Conservation (phyloP, 2,113 vertebrate genomes). For the Sorex fumeus region DNA sequence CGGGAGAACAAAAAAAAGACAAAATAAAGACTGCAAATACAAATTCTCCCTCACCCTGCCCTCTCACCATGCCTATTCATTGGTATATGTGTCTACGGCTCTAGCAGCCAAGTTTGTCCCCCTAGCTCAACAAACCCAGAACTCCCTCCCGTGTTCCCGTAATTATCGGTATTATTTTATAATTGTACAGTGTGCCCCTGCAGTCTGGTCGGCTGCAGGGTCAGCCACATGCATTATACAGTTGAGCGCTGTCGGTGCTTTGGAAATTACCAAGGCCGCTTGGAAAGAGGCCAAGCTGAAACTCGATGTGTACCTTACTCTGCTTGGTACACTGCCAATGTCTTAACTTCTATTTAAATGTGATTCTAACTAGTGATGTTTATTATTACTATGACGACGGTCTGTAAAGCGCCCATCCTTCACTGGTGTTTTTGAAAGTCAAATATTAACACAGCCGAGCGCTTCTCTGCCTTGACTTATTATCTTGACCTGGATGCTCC, state of each 20-base stretch:
- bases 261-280: conserved; percentile 65
- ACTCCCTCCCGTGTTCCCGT: conserved; percentile 40
- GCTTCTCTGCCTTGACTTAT: background rate
- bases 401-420: background rate
- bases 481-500: background rate
- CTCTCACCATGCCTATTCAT: background rate
- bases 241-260: background rate
- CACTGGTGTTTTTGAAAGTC: conserved; percentile 51
- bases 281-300: conserved; percentile 70
- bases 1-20: too few species aligned
- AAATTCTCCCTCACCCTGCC: background rate
- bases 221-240: conserved; percentile 33
- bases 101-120: conserved; percentile 12
- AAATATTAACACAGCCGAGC: conserved; percentile 31
- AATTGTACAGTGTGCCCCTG: conserved; percentile 48
- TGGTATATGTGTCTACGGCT: background rate
- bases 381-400: conserved; percentile 44
- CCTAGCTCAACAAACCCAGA: background rate
- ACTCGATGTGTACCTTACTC: conserved; percentile 24
- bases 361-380: conserved; percentile 45
- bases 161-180: conserved; percentile 73
- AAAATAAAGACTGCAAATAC: too few species aligned
- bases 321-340: conserved; percentile 68
- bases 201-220: background rate
- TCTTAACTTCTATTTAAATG: conserved; percentile 70